Evolutionary conservation across 2,888 invertebrate genomes (phyloP).

Genomic region (Epiblema foenella): DNA sequence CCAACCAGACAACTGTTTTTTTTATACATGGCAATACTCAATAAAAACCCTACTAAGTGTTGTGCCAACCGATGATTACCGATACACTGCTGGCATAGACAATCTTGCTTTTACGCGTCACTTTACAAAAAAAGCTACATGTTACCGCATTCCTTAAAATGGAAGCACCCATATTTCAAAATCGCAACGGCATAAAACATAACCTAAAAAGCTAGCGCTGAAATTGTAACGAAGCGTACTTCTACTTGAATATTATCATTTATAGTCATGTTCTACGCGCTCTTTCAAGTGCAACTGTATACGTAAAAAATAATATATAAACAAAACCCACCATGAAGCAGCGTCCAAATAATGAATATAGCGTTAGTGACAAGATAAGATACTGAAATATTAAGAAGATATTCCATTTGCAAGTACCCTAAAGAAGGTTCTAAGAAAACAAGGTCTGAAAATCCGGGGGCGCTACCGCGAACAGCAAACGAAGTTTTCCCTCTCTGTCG

Average conservation of each 20-base stretch:
- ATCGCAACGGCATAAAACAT: slow-evolving; percentile 46
- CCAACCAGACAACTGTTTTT: slow-evolving; percentile 46
- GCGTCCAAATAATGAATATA: slow-evolving; percentile 77
- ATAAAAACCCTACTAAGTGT: slow-evolving; percentile 43
- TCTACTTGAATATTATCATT: slow-evolving; percentile 70
- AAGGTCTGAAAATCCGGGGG: no score
- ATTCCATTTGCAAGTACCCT: slow-evolving; percentile 25
- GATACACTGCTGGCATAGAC: slow-evolving; percentile 34
- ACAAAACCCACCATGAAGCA: slow-evolving; percentile 80
- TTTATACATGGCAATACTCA: slow-evolving; percentile 53
- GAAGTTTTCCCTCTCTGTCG: no score
- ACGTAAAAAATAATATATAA: slow-evolving; percentile 30
- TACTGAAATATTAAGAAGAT: slow-evolving; percentile 39
- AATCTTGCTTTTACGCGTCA: slow-evolving; percentile 38
- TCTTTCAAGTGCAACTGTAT: slow-evolving; percentile 83
- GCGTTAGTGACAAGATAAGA: slow-evolving; percentile 50
- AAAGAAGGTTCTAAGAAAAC: no score
- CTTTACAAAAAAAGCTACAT: slow-evolving; percentile 43
- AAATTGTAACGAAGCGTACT: slow-evolving; percentile 47
- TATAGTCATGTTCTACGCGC: slow-evolving; percentile 86
- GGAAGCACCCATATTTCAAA: slow-evolving; percentile 67
- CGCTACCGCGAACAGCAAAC: no score
- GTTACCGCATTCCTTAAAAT: slow-evolving; percentile 64
- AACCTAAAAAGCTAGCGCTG: slow-evolving; percentile 67
- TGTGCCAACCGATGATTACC: slow-evolving; percentile 33